A percentile compares a stretch with the other conserved stretches of the same genome.
phyloP scores from a whole-genome alignment of 2,113 vertebrate species.

The Uria aalge region DNA sequence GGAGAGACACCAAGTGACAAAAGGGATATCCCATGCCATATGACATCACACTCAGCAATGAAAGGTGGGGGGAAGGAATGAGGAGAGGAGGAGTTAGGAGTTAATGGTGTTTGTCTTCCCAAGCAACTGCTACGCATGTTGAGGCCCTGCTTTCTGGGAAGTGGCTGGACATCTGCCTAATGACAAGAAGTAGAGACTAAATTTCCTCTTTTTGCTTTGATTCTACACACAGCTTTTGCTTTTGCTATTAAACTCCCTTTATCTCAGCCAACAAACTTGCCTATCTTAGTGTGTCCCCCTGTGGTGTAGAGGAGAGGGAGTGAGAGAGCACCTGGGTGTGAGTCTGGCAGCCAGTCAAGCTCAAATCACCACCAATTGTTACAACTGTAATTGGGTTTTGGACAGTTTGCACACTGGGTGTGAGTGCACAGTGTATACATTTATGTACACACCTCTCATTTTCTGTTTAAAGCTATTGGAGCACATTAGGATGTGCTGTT shows the following conservation, averaged over 20 bases:
- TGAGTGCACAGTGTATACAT: not conserved
- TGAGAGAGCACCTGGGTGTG: rapidly evolving
- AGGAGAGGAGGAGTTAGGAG: not conserved
- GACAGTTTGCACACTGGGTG: rapidly evolving
- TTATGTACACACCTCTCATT: not conserved
- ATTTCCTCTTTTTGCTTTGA: not conserved
- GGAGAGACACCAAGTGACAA: not conserved
- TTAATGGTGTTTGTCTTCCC: not conserved
- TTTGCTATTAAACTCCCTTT: not conserved
- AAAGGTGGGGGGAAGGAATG: not conserved
- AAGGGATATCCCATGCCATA: not conserved
- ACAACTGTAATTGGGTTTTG: not conserved
- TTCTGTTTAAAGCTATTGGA: not conserved
- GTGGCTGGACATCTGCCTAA: not conserved
- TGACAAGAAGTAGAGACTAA: not conserved
- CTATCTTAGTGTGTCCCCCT: not conserved
- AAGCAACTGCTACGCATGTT: rapidly evolving
- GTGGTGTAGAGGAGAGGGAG: not conserved
- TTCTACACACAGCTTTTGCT: rapidly evolving
- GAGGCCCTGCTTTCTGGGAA: not conserved
- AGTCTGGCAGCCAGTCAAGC: not conserved
- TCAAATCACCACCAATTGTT: not conserved
- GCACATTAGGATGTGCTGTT: not conserved
- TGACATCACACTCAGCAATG: not conserved
- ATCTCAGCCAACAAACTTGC: not conserved